phyloP scores from a whole-genome alignment of 2,888 invertebrate species.

The Neoaliturus tenellus region DNA sequence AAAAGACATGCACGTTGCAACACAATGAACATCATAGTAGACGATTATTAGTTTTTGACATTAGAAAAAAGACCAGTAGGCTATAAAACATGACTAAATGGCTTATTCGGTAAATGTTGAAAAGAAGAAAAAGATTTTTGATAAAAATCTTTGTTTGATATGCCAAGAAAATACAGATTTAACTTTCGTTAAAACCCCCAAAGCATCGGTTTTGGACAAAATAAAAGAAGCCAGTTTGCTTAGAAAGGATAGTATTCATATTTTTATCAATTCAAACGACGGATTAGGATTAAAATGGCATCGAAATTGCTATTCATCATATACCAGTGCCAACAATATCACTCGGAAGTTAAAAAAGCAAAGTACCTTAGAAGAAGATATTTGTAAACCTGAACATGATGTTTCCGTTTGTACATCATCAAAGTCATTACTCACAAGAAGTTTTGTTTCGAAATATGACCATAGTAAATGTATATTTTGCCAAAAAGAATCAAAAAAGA shows the following conservation, averaged over 20 bases:
- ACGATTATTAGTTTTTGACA: too few relatives aligned
- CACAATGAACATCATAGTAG: too few relatives aligned
- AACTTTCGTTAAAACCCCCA: background rate
- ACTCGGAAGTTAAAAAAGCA: background rate
- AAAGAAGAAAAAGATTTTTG: background rate
- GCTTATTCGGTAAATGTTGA: background rate
- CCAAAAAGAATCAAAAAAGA: conserved; percentile 18
- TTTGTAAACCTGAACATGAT: background rate
- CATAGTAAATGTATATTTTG: background rate
- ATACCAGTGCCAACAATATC: background rate
- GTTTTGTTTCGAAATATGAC: background rate
- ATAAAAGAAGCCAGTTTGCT: conserved; percentile 11
- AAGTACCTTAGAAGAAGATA: background rate
- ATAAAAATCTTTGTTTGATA: conserved; percentile 9
- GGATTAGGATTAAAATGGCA: background rate
- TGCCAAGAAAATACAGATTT: background rate
- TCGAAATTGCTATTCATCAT: background rate
- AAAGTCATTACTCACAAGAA: background rate
- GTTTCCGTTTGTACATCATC: background rate
- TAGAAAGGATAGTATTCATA: background rate
- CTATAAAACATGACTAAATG: too few relatives aligned
- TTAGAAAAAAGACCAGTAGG: too few relatives aligned
- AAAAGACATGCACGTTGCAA: too few relatives aligned
- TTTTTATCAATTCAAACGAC: background rate
- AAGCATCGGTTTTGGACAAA: background rate